Evolutionary conservation across 2,797 vertebrate species (phyloP).

Genomic region (Sus cebifrons): DNA sequence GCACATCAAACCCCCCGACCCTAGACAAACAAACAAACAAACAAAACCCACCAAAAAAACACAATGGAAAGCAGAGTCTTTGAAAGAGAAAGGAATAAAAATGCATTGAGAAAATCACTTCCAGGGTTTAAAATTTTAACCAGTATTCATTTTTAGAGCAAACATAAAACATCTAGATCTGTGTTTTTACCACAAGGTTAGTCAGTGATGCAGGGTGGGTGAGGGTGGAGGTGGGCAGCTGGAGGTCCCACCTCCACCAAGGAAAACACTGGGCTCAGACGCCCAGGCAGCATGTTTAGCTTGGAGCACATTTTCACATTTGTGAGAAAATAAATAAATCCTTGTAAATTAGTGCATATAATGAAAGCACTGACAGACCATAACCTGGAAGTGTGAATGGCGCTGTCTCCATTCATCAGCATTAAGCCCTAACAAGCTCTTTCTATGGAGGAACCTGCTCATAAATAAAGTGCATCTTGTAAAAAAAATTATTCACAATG

Average conservation of each 20-base stretch:
- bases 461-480: slow-evolving; percentile 82
- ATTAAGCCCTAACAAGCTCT: slow-evolving; percentile 79
- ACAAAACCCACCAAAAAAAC: not conserved
- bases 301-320: slow-evolving; percentile 78
- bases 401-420: slow-evolving; percentile 80
- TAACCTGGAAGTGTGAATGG: slow-evolving; percentile 79
- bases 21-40: no score
- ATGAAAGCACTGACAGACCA: slow-evolving; percentile 79
- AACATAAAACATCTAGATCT: not conserved
- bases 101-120: slow-evolving; percentile 57
- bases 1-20: no score
- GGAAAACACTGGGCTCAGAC: slow-evolving; percentile 51
- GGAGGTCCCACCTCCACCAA: slow-evolving; percentile 16
- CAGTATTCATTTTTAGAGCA: slow-evolving; percentile 64
- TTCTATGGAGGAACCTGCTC: slow-evolving; percentile 70
- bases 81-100: slow-evolving; percentile 67
- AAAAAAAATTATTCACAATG: slow-evolving; percentile 84
- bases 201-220: not conserved
- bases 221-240: not conserved
- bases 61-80: slow-evolving; percentile 47
- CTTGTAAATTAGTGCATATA: slow-evolving; percentile 79
- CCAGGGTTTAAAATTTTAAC: slow-evolving; percentile 55
- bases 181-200: slow-evolving; percentile 8
- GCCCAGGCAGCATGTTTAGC: slow-evolving; percentile 50
- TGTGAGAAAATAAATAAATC: slow-evolving; percentile 86